Conservation (phyloP, 2,113 vertebrate genomes). For the Notarius quadriscutis region DNA sequence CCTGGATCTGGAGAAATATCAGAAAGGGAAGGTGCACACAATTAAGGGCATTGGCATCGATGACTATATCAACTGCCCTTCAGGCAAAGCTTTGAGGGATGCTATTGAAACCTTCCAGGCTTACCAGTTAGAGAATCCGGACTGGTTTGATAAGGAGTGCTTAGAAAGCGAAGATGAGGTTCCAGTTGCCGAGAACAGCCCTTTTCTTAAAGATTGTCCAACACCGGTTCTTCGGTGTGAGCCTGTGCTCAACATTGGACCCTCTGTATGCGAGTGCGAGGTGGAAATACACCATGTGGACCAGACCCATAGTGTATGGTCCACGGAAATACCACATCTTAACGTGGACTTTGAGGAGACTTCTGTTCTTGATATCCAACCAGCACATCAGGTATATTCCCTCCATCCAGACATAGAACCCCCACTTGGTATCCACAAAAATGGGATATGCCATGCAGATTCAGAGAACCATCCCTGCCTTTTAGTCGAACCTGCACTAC, state of each 20-base stretch:
- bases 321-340: slow-evolving; percentile 59
- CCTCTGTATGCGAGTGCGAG: slow-evolving; percentile 49
- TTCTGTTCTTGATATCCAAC: slow-evolving; percentile 47
- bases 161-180: slow-evolving; percentile 64
- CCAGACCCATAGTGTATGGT: slow-evolving; percentile 41
- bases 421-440: slow-evolving; percentile 9
- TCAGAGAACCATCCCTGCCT: slow-evolving; percentile 22
- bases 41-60: slow-evolving; percentile 77
- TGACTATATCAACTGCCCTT: slow-evolving; percentile 75
- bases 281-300: slow-evolving; percentile 43
- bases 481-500: slow-evolving; percentile 55
- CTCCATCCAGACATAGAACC: not conserved
- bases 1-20: slow-evolving; percentile 87
- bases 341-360: slow-evolving; percentile 6
- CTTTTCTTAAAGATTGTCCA: slow-evolving; percentile 2
- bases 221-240: slow-evolving; percentile 56
- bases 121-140: slow-evolving; percentile 77
- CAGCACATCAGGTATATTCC: not conserved
- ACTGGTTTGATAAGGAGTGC: slow-evolving; percentile 88
- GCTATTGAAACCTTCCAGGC: slow-evolving; percentile 79
- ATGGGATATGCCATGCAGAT: slow-evolving; percentile 1
- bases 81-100: slow-evolving; percentile 76
- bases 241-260: slow-evolving; percentile 64
- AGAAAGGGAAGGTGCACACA: slow-evolving; percentile 78
- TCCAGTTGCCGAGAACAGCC: slow-evolving; percentile 36